A percentile compares a stretch with the other conserved stretches of the same genome.
These are phyloP conservation scores for Chunga burmeisteri DNA, from an alignment of 2,113 vertebrate species.

Conservation along the genomic window DNA sequence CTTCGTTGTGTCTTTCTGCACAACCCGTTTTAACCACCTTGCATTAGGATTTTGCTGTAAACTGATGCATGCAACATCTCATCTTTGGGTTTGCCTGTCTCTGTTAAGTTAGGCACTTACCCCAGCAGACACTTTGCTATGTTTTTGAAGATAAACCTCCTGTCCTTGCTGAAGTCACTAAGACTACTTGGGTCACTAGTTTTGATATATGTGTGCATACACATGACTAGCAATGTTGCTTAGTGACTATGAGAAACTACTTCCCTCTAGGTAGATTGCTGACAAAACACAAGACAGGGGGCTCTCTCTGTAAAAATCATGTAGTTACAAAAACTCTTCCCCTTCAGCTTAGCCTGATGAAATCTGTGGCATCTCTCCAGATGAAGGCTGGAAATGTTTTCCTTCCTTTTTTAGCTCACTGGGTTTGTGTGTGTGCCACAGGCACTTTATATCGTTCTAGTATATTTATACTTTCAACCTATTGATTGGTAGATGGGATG, in stretches of 20 bases:
- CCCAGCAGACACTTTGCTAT: neutral
- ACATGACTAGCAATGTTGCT: neutral
- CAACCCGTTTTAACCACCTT: neutral
- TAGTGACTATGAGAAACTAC: neutral
- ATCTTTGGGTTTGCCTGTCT: neutral
- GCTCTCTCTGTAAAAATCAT: neutral
- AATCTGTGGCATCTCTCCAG: conserved; percentile 38
- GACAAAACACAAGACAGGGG: neutral
- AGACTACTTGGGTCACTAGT: neutral
- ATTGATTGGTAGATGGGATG: conserved; percentile 20
- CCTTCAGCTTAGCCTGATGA: conserved; percentile 44
- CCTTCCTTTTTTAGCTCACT: conserved; percentile 43
- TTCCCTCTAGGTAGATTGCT: neutral
- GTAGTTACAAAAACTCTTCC: conserved; percentile 22
- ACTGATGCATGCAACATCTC: neutral
- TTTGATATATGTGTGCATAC: neutral
- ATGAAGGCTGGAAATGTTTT: conserved; percentile 48
- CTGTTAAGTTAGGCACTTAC: neutral
- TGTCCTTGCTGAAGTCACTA: neutral
- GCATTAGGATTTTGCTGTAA: neutral
- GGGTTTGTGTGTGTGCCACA: conserved; percentile 10
- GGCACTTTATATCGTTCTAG: conserved; percentile 11
- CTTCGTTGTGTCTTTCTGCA: neutral
- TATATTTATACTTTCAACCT: conserved; percentile 47
- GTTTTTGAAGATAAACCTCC: neutral